Evolutionary conservation across 2,797 vertebrate genomes (phyloP), one percentile per base, ranked within the genome.

Genomic region (Tokudaia muenninki): DNA sequence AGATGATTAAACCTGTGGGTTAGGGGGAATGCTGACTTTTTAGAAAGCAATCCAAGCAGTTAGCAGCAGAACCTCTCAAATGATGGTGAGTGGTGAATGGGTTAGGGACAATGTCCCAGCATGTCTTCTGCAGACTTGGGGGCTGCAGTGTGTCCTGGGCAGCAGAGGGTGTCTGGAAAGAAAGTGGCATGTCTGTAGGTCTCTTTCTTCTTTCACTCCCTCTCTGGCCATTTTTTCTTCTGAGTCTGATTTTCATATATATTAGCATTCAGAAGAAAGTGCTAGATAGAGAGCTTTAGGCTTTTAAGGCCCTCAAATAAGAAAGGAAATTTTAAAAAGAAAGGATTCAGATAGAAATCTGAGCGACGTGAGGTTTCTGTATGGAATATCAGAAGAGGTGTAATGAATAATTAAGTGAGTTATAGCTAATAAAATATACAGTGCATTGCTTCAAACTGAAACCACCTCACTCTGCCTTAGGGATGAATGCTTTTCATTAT

Each of bases 351-450:
- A 98, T 98, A 98, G 98, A 98, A 99, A 98, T 98, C 97, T 96
- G 98, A 98, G 98, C 98, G 96, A 98, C 97, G 97, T 98, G 98
- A 98, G 98, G 98, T 98, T 98, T 98, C 97, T 98, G 96, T 98
- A 97, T 98, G 97, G 98, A 98, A 98, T 98, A 98, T 98, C 98
- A 98, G 97, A 94, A 93, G 98, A 98, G 96, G 97, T 87, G 59
- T 94, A 86, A 98, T 98, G 98, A 99, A 99, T 99, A 99, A 99
- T 99, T 99, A 98, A 99, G 98, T 95, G 97, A 98, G 98, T 96
- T 98, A 98, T 98, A 98, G 98, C 98, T 99, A 98, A 98, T 99
- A 98, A 99, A 99, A 98, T 98, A 98, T 98, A 98, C 98, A 98
- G 98, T 96, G 96, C 98, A 97, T 96, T 97, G 98, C 98, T 98